Percentiles rank a stretch among this genome's conserved stretches.
These are phyloP conservation scores for Antechinus flavipes DNA, from an alignment of 2,113 vertebrate genomes.

Conservation along the genomic window DNA sequence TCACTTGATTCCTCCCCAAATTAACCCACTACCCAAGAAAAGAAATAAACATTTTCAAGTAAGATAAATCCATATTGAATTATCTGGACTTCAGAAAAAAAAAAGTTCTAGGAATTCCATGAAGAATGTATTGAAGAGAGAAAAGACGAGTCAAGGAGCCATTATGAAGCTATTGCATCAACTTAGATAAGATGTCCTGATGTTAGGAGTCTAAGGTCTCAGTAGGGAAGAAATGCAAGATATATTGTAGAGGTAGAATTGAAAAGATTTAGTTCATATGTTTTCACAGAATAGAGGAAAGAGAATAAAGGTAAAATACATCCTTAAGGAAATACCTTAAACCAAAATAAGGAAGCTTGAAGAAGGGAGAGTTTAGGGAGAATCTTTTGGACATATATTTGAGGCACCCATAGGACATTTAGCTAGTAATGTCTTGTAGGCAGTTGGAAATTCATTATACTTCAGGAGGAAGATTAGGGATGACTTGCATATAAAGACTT, in stretches of 20 bases:
- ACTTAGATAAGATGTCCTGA: neutral
- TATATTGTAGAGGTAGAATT: neutral
- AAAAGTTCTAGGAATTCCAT: neutral
- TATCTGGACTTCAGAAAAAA: neutral
- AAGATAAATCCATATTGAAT: neutral
- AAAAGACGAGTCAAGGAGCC: neutral
- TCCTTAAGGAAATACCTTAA: neutral
- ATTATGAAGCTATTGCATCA: neutral
- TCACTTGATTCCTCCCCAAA: neutral
- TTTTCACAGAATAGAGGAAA: neutral
- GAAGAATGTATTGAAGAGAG: neutral
- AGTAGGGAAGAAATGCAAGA: neutral
- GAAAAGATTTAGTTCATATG: neutral
- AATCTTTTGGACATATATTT: neutral
- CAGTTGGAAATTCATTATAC: neutral
- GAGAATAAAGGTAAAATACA: neutral
- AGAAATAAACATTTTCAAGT: neutral
- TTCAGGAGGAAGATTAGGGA: neutral
- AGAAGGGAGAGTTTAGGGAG: neutral
- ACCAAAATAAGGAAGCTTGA: neutral
- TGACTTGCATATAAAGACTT: neutral
- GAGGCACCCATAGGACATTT: neutral
- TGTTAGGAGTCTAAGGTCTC: neutral
- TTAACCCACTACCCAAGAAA: neutral
- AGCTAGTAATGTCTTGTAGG: neutral